These are phyloP conservation scores for Ictalurus furcatus DNA, from an alignment of 2,113 vertebrate genomes.

Conservation along the genomic window DNA sequence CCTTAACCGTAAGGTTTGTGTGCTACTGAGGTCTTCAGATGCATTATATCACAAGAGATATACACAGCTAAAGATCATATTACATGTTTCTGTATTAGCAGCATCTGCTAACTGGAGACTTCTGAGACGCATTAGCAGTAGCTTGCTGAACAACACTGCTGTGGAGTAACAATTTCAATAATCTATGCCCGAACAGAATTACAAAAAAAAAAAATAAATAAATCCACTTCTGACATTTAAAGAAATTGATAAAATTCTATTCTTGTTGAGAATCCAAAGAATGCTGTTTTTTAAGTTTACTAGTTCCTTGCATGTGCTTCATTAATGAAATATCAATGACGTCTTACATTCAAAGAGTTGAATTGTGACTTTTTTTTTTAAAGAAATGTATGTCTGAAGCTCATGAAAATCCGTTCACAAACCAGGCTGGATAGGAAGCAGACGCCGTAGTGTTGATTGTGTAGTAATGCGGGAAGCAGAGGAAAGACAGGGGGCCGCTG, in stretches of 20 bases:
- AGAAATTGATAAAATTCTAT: neutral
- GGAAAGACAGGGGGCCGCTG: slow-evolving; percentile 9
- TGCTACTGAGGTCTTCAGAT: neutral
- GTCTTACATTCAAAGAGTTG: slow-evolving; percentile 5
- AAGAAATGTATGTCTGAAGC: slow-evolving; percentile 29
- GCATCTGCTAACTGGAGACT: neutral
- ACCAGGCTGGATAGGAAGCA: slow-evolving; percentile 34
- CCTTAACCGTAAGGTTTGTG: neutral
- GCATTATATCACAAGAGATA: neutral
- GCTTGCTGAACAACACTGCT: slow-evolving; percentile 1
- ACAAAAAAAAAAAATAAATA: neutral
- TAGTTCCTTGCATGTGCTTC: slow-evolving; percentile 14
- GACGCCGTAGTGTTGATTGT: slow-evolving; percentile 37
- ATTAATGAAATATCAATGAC: slow-evolving; percentile 31
- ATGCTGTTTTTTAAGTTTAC: neutral
- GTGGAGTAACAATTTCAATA: neutral
- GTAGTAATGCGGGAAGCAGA: slow-evolving; percentile 47
- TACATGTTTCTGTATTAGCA: neutral
- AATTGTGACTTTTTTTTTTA: neutral
- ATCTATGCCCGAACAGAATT: neutral
- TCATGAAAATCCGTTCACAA: slow-evolving; percentile 39
- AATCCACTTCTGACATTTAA: neutral
- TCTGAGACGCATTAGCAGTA: neutral
- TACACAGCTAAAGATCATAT: neutral
- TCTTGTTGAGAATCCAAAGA: neutral